Evolutionary conservation across 2,113 vertebrate species (phyloP).

Genomic region (Seriola dumerili): DNA sequence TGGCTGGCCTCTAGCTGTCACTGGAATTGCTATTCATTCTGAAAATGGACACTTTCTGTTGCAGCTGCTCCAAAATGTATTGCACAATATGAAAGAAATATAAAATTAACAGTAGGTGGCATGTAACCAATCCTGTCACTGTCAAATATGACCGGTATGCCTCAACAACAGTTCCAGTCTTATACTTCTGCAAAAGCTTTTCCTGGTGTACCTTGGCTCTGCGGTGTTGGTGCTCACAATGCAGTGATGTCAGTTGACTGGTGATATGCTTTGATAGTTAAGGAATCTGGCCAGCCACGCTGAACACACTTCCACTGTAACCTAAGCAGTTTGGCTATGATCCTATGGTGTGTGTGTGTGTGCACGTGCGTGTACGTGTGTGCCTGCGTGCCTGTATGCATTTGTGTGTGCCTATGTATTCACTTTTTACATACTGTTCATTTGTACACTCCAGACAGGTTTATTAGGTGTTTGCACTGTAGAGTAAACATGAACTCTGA

Average conservation of each 20-base stretch:
- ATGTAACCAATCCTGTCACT: conserved; percentile 31
- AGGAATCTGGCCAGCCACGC: conserved; percentile 2
- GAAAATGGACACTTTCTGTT: conserved; percentile 57
- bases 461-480: conserved; percentile 67
- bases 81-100: conserved; percentile 22
- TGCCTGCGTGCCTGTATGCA: neutral
- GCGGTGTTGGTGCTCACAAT: conserved; percentile 8
- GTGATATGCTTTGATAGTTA: conserved; percentile 45
- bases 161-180: conserved; percentile 26
- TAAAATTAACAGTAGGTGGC: conserved; percentile 26
- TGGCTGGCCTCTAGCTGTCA: conserved; percentile 50
- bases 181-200: conserved; percentile 13
- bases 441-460: conserved; percentile 60
- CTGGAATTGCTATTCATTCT: conserved; percentile 38
- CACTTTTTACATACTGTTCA: conserved; percentile 36
- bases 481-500: conserved; percentile 63
- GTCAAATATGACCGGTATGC: conserved; percentile 40
- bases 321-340: conserved; percentile 8
- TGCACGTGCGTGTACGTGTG: conserved; percentile 14
- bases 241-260: conserved; percentile 32
- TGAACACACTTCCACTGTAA: conserved; percentile 26
- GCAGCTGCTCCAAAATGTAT: conserved; percentile 9
- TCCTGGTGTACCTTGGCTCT: conserved; percentile 25
- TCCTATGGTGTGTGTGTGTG: neutral
- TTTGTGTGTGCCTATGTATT: conserved; percentile 10